Base-by-base conservation (phyloP, 2,888 invertebrate species). In the Conus canariensis region DNA sequence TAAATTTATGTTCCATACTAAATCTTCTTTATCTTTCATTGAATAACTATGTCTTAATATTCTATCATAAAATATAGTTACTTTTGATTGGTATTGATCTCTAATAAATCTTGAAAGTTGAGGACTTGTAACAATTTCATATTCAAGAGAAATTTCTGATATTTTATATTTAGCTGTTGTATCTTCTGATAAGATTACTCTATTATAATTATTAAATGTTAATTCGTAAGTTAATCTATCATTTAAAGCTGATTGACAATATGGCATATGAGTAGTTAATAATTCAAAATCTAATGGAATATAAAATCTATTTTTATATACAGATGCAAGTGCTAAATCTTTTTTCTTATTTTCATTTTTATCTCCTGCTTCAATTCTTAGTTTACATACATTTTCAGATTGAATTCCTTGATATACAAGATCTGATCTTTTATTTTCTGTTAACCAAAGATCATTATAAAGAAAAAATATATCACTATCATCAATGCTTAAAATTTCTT, bases 141-240 rank as follows among this genome's bases (percentile, higher is more conserved):
- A 92, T 90, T 93, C 91, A 45, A 93, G 91, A 87, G 88, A 88
- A 56, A 92, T 92, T 87, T 92, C 91, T 22, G 90, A 90, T 56
- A 93, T 91, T 58, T 16, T 90, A 88, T 93, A 92, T 58, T 30
- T 83, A 25, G 91, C 77, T 60, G 90, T 58, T 45, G 88, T 14
- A 70, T 91, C 92, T 12, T 87, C 91, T 88, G 89, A 83, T 83
- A 87, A 67, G 85, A 92, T 88, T 30, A 91, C 60, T n/a, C 87
- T 88, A 30, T 77, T 86, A 85, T 91, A 91, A 58, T 91, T 89
- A 74, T 92, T 91, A 74, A 91, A 91, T 5, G 90, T 60, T 60
- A 90, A 12, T 82, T 92, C 90, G 86, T 90, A 90, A 90, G 91
- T 90, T 25, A 92, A 90, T 83, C 90, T 90, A 59, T 92, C 93